phyloP scores from a whole-genome alignment of 2,113 vertebrate species.

The Ictalurus punctatus region DNA sequence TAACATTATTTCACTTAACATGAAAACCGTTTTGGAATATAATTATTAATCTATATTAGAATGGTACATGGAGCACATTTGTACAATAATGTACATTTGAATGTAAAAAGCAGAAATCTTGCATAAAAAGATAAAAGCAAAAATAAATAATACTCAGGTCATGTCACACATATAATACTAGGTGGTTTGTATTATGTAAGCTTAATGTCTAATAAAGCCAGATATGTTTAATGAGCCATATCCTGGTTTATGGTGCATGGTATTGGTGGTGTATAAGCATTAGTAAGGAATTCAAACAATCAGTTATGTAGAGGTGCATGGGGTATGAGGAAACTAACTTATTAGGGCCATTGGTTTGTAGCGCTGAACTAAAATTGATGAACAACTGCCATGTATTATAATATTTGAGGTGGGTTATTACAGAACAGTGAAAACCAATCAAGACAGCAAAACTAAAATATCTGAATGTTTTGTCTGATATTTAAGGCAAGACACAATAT shows the following conservation, averaged over 20 bases:
- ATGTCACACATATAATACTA: neutral
- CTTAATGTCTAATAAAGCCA: neutral
- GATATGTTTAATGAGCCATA: neutral
- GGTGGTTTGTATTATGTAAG: neutral
- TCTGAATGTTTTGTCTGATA: neutral
- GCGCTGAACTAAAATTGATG: neutral
- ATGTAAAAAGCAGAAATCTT: neutral
- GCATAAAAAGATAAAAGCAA: neutral
- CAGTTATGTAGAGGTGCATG: neutral
- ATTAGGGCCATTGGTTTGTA: neutral
- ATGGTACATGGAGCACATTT: no score
- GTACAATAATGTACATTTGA: neutral
- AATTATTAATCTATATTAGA: neutral
- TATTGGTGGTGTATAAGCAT: neutral
- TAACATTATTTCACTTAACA: neutral
- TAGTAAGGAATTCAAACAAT: neutral
- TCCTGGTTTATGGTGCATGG: neutral
- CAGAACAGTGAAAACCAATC: neutral
- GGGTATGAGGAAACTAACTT: neutral
- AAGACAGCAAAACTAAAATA: slow-evolving; percentile 4
- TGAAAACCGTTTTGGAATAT: neutral
- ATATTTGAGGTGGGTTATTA: neutral
- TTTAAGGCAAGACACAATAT: neutral
- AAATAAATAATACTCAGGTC: neutral
- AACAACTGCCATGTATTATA: neutral